Evolutionary conservation across 2,888 invertebrate species (phyloP), one percentile per base, ranked within the genome.

Genomic region (Bombylius major): DNA sequence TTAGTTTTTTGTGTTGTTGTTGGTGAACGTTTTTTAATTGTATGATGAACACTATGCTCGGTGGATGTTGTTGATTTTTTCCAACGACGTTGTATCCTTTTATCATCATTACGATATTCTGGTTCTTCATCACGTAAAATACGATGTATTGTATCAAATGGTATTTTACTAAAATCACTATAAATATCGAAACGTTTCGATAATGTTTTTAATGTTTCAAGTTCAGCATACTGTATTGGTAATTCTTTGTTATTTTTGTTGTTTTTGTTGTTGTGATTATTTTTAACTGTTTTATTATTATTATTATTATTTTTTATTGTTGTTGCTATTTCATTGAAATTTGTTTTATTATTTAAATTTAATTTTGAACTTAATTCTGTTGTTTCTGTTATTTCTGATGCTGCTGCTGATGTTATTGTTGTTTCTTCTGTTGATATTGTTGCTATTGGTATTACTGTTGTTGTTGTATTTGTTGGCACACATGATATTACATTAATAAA

Each of bases 121-220:
- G 70, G 66, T 45, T 68, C 73, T 53, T 72, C 72, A 56, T 72
- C 72, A 50, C 72, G 64, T 45, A 72, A 58, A 58, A 72, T 70
- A 47, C 71, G 67, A 48, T 71, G 73, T 56, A 72, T 69, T 13
- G 67, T 70, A 46, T 68, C 69, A 47, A 67, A 68, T 33, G 68
- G 67, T 14, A 73, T 65, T 50, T 55, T 56, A 33, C 47, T 59
- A 36, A 54, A 57, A 14, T 55, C 58, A 42, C 55, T 54, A 44
- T 55, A 55, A n/a, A 46, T 36, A 54, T 58, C 60, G 50, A 56
- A 57, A 14, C 54, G 49, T 31, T 56, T 54, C 8, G 50, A 31
- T n/a, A 44, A 39, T 23, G 45, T n/a, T 47, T 56, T 50, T 5
- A 49, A 42, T 32, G 39, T 53, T 14, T 56, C 51, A 13, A 47